Conservation (phyloP, 2,797 vertebrate genomes). For the Tokudaia muenninki region DNA sequence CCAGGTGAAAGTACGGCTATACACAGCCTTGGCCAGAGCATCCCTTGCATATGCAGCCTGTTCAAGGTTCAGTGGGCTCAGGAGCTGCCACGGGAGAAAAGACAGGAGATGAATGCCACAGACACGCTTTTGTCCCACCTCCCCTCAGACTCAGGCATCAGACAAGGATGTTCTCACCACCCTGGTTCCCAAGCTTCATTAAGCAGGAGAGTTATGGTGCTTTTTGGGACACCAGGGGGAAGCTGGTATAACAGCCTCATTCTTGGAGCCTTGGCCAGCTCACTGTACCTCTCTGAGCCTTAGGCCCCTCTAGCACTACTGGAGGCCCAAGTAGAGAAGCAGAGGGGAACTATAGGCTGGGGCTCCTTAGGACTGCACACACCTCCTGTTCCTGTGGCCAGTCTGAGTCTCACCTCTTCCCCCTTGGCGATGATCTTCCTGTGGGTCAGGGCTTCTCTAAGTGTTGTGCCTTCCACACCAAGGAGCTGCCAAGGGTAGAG, state of each 20-base stretch:
- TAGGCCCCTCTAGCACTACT: not conserved
- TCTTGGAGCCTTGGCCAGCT: not conserved
- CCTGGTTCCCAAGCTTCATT: too few species aligned
- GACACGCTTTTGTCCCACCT: not conserved
- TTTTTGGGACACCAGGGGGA: not conserved
- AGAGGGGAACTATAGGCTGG: not conserved
- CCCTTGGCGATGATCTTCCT: constrained; percentile 99
- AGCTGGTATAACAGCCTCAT: not conserved
- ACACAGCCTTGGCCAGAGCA: constrained; percentile 96
- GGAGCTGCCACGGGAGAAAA: constrained; percentile 87
- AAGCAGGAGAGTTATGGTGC: not conserved
- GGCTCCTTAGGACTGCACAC: not conserved
- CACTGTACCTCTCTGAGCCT: constrained; percentile 12
- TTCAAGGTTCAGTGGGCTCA: constrained; percentile 97
- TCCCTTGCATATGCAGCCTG: constrained; percentile 96
- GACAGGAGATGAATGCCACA: not conserved
- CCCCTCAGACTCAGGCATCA: not conserved
- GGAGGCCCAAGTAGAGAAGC: constrained; percentile 33
- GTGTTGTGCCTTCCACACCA: constrained; percentile 91
- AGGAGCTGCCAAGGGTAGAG: constrained; percentile 91
- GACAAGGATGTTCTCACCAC: not conserved
- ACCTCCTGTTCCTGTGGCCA: not conserved
- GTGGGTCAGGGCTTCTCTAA: constrained; percentile 96
- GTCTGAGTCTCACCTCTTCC: constrained; percentile 92
- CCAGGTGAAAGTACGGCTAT: constrained; percentile 98